phyloP scores from a whole-genome alignment of 2,797 vertebrate genomes.

The Telmatherina bonti region DNA sequence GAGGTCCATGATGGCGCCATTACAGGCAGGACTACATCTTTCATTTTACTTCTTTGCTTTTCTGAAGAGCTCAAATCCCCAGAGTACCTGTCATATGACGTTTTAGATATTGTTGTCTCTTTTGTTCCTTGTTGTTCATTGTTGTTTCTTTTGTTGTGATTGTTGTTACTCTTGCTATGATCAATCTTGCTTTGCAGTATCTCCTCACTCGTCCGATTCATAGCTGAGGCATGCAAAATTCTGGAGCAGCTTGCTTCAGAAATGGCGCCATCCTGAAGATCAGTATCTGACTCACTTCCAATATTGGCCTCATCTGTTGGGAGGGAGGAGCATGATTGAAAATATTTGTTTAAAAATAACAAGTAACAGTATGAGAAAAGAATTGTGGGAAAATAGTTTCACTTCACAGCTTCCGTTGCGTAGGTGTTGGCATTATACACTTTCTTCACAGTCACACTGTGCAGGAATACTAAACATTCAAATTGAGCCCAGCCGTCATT shows the following conservation, averaged over 20 bases:
- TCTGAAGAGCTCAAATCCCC: slow-evolving; percentile 65
- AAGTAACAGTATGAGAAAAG: neutral
- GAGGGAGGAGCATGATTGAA: neutral
- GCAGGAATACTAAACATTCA: slow-evolving; percentile 6
- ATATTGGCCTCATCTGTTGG: slow-evolving; percentile 83
- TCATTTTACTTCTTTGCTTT: slow-evolving; percentile 65
- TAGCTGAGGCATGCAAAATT: slow-evolving; percentile 54
- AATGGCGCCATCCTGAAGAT: slow-evolving; percentile 82
- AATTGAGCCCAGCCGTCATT: neutral
- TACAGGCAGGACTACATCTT: slow-evolving; percentile 82
- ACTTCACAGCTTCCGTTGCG: neutral
- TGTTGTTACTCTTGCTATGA: slow-evolving; percentile 63
- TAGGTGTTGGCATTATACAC: neutral
- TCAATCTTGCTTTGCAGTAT: slow-evolving; percentile 73
- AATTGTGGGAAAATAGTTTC: neutral
- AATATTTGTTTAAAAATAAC: neutral
- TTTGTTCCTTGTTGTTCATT: slow-evolving; percentile 62
- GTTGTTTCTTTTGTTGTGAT: too few relatives aligned
- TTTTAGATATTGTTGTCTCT: slow-evolving; percentile 68
- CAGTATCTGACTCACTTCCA: slow-evolving; percentile 86
- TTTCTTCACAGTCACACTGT: neutral
- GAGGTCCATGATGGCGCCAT: slow-evolving; percentile 83
- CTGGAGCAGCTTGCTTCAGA: slow-evolving; percentile 70
- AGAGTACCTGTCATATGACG: slow-evolving; percentile 74
- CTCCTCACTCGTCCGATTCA: slow-evolving; percentile 72